A percentile compares a stretch with the other conserved stretches of the same genome.
Evolutionary conservation across 1,140 invertebrate genomes (phyloP).

Genomic region (Cherax quadricarinatus): DNA sequence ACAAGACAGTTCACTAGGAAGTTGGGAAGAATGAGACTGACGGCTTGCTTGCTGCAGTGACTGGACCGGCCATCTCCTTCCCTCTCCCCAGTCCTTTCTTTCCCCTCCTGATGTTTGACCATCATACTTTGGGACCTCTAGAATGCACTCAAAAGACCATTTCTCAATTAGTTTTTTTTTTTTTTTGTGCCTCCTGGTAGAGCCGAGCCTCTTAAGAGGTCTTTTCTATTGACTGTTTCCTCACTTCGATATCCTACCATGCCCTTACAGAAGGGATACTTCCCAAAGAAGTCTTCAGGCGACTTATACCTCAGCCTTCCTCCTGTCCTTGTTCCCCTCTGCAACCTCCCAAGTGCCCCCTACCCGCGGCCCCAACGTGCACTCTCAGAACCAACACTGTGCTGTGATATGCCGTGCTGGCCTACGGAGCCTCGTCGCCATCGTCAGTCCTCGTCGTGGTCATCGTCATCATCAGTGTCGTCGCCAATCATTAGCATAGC

Average conservation of each 20-base stretch:
- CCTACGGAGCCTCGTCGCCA: slow-evolving; percentile 70
- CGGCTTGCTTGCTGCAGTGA: slow-evolving; percentile 21
- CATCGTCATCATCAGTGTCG: slow-evolving; percentile 64
- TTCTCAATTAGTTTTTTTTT: neutral
- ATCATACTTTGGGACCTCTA: slow-evolving; percentile 6
- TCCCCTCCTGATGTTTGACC: neutral
- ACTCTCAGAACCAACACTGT: slow-evolving; percentile 66
- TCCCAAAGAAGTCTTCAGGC: neutral
- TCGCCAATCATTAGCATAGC: slow-evolving; percentile 62
- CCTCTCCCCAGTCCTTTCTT: neutral
- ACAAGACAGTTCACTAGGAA: slow-evolving; percentile 22
- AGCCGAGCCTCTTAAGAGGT: neutral
- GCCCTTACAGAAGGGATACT: neutral
- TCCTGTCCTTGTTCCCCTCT: neutral
- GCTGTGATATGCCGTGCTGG: slow-evolving; percentile 71
- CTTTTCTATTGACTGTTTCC: neutral
- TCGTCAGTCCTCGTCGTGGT: slow-evolving; percentile 64
- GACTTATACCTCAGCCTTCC: neutral
- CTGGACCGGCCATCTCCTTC: neutral
- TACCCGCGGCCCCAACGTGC: slow-evolving; percentile 46
- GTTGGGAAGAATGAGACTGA: neutral
- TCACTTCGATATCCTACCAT: neutral
- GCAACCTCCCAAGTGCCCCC: neutral
- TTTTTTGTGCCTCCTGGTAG: neutral
- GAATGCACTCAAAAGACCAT: neutral